Evolutionary conservation across 2,888 invertebrate genomes (phyloP).

Genomic region (Craniophora ligustri): DNA sequence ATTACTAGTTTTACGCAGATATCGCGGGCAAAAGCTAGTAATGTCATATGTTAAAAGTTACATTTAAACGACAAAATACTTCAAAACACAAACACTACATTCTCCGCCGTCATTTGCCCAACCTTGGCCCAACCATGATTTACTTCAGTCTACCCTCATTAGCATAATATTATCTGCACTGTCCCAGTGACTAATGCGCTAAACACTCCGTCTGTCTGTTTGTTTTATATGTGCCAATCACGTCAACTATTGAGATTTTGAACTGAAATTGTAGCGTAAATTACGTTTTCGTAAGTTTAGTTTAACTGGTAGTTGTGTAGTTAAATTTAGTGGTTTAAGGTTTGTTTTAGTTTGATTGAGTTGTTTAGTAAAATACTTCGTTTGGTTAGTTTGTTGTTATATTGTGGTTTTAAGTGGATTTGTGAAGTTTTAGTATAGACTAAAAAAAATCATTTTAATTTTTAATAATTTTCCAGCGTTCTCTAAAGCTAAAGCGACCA

Average conservation of each 20-base stretch:
- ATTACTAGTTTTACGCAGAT: too few species aligned
- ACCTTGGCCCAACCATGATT: conserved; percentile 79
- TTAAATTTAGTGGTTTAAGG: background rate
- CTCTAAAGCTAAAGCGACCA: too few species aligned
- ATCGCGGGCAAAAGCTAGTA: too few species aligned
- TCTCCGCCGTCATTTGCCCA: conserved; percentile 54
- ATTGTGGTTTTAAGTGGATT: background rate
- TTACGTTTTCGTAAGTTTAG: conserved; percentile 14
- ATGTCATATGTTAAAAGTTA: too few species aligned
- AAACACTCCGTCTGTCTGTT: conserved; percentile 55
- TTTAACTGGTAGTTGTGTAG: background rate
- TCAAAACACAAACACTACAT: conserved; percentile 13
- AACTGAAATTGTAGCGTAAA: conserved; percentile 46
- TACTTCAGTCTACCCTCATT: conserved; percentile 71
- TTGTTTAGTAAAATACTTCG: conserved; percentile 1
- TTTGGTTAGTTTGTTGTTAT: background rate
- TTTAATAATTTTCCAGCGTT: too few species aligned
- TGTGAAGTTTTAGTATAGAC: too few species aligned
- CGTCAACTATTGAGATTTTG: conserved; percentile 54
- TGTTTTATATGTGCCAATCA: conserved; percentile 57
- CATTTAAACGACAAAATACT: background rate
- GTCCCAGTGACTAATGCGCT: conserved; percentile 74
- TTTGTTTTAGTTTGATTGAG: background rate
- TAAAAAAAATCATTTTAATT: too few species aligned
- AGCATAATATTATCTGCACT: conserved; percentile 67